Evolutionary conservation across 2,797 vertebrate genomes (phyloP).

Genomic region (Chrysocyon brachyurus): DNA sequence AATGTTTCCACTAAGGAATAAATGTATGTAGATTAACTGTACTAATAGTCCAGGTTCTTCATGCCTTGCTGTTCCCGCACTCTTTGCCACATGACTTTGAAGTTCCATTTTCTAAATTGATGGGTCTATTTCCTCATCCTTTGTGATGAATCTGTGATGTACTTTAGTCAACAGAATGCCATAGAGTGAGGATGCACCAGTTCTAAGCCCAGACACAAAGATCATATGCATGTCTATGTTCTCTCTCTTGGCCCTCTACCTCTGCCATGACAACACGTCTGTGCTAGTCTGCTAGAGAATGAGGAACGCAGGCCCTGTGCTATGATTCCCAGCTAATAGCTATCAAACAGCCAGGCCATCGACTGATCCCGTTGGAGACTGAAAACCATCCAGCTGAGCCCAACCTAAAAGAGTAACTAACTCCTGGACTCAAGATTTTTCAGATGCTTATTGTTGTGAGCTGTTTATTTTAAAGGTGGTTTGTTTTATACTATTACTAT

Average conservation of each 20-base stretch:
- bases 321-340: background rate
- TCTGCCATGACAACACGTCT: background rate
- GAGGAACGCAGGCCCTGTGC: background rate
- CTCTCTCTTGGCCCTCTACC: background rate
- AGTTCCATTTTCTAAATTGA: background rate
- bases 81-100: background rate
- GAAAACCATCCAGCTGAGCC: background rate
- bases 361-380: background rate
- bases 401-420: background rate
- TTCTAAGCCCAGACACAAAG: fast-evolving
- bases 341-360: fast-evolving
- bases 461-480: background rate
- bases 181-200: fast-evolving
- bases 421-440: background rate
- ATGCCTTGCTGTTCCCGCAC: background rate
- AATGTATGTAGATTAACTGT: background rate
- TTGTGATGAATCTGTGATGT: background rate
- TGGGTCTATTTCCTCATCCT: background rate
- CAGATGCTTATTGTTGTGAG: background rate
- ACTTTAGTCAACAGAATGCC: background rate
- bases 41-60: background rate
- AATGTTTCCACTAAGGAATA: background rate
- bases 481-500: background rate
- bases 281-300: no score
- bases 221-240: background rate